Evolutionary conservation across 1,140 invertebrate genomes (phyloP), one percentile per base, ranked within the genome.

Genomic region (Cheumatopsyche charites): DNA sequence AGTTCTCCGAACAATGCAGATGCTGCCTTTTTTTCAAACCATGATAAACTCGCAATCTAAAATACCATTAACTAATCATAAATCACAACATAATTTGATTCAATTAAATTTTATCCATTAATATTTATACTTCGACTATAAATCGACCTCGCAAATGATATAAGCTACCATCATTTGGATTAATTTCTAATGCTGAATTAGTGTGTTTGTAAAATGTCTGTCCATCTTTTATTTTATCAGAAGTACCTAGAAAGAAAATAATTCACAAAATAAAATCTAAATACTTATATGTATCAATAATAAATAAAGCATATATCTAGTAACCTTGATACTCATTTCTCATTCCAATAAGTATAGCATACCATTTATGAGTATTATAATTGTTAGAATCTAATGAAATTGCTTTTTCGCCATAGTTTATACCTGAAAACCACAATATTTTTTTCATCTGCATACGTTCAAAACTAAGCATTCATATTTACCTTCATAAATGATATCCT

Each of bases 321-420:
- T 61, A 3, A 70, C 62, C 62, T 52, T 15, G 15, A 43, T 49
- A 17, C 17, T 63, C 62, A 52, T 36, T 52, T 26, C 80, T 73
- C 4, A 77, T 72, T 42, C 92, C 92, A 62, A 92, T 77, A 0
- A 91, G 85, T 61, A 93, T 90, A 7, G 91, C 91, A 80, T 87
- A 92, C 91, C 92, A 94, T 82, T 94, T 94, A 79, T 93, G 91
- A 26, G 88, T 84, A 77, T 92, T 86, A 0, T 86, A 80, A 78
- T 86, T 83, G 15, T 84, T 77, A 2, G 84, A 78, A 72, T 88
- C 82, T 1, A 88, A 62, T 71, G 84, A 78, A 9, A 93, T 77
- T 69, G 90, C 84, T 77, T 80, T 79, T 74, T 87, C 81, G 69
- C 89, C 91, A 74, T 85, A 85, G 42, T 87, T 82, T 65, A 87